Evolutionary conservation across 1,140 invertebrate species (phyloP), one percentile per base, ranked within the genome.

Genomic region (Ooceraea biroi): DNA sequence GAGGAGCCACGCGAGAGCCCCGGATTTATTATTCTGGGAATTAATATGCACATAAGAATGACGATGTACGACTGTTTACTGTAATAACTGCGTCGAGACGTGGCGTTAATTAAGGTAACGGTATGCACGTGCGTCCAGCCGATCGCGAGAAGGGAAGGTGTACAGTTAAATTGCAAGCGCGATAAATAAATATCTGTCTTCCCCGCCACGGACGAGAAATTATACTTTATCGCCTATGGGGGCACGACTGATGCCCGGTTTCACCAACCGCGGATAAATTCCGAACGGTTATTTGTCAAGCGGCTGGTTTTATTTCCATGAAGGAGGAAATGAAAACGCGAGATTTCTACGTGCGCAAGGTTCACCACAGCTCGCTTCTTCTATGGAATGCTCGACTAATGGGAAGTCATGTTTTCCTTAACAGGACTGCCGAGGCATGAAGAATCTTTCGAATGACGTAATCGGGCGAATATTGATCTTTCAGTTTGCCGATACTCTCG

Each of bases 21-120:
- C 27, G 55, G 57, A 55, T 85, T 85, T 85, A 73, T 82, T 73
- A 82, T 85, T 83, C 77, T 72, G 76, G 48, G 76, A 80, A 80
- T 80, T 80, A 80, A 80, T 80, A 80, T 71, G 76, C 76, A 44
- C 25, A 58, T 80, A 46, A 80, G 76, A 80, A 80, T 58, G 65
- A 80, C 65, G 76, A 80, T 80, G 65, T 80, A 80, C 50, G 76
- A 80, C 76, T 80, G 65, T 80, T 80, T 71, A 71, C 76, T 80
- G 76, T 80, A 80, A 80, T 80, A 80, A 71, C 76, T 71, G 76
- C 76, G 50, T 50, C 36, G 50, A 30, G 76, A 80, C 50, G 36
- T 46, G 63, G 76, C 55, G 65, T 80, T 80, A 80, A 80, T 80
- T 80, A 80, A 80, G 76, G 65, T 80, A 80, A 80, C 76, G 76